These are phyloP conservation scores for Siderastrea siderea DNA, from an alignment of 92 coral and sea anemone species.

Conservation along the genomic window DNA sequence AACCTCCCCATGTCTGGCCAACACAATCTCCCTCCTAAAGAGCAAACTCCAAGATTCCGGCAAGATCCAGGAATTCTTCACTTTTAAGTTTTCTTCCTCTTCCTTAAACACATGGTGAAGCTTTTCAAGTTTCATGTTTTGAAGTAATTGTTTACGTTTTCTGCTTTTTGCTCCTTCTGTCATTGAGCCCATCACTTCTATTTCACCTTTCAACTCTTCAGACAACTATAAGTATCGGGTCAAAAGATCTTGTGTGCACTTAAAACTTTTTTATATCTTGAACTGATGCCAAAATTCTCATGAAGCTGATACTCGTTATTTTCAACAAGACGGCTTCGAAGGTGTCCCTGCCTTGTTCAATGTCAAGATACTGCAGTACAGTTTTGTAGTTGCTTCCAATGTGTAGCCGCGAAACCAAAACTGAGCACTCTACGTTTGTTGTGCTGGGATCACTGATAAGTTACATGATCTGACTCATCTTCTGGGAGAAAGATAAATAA, in stretches of 20 bases:
- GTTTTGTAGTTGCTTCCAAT: background rate
- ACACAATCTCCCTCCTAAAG: too few relatives aligned
- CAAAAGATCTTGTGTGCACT: constrained; percentile 6
- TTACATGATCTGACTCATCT: too few relatives aligned
- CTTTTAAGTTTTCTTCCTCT: too few relatives aligned
- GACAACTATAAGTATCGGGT: constrained; percentile 1
- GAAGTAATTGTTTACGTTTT: too few relatives aligned
- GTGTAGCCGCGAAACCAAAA: background rate
- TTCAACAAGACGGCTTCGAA: constrained; percentile 14
- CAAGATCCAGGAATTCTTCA: too few relatives aligned
- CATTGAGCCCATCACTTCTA: background rate
- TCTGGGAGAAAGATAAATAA: too few relatives aligned
- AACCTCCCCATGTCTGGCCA: too few relatives aligned
- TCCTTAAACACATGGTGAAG: too few relatives aligned
- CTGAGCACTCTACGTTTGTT: constrained; percentile 1
- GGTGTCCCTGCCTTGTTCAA: constrained; percentile 27
- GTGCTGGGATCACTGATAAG: too few relatives aligned
- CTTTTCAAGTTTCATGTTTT: too few relatives aligned
- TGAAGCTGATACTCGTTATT: constrained; percentile 35
- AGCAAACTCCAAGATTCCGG: too few relatives aligned
- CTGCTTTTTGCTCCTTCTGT: too few relatives aligned
- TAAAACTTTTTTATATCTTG: constrained; percentile 16
- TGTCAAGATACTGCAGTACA: constrained; percentile 28
- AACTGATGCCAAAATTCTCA: constrained; percentile 10
- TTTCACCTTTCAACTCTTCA: constrained; percentile 12